Evolutionary conservation across 2,888 invertebrate species (phyloP).

Genomic region (Epirrita christyi): DNA sequence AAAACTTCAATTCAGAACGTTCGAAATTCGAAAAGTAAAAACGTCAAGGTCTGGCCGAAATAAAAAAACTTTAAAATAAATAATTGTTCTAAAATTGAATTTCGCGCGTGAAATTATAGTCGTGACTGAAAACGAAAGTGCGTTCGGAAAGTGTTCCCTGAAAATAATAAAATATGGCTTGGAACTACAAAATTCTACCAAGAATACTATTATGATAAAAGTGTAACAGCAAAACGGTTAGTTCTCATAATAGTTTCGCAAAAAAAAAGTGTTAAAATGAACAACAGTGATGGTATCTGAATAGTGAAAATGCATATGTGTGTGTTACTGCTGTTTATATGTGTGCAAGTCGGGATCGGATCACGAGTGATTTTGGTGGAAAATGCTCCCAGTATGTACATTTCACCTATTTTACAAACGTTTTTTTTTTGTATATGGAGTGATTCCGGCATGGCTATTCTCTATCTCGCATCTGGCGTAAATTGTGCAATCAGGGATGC

Average conservation of each 20-base stretch:
- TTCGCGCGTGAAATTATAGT: slow-evolving; percentile 5
- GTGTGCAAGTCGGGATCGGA: slow-evolving; percentile 60
- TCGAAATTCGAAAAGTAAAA: background rate
- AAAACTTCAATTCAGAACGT: background rate
- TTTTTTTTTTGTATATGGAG: no score
- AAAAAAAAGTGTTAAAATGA: slow-evolving; percentile 28
- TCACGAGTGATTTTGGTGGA: slow-evolving; percentile 77
- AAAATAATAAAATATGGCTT: slow-evolving; percentile 1
- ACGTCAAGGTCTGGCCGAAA: background rate
- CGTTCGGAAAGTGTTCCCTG: slow-evolving; percentile 4
- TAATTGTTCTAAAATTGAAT: slow-evolving; percentile 9
- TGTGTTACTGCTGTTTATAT: slow-evolving; percentile 55
- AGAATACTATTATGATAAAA: slow-evolving; percentile 12
- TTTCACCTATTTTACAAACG: no score
- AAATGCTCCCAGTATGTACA: slow-evolving; percentile 77
- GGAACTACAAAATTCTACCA: background rate
- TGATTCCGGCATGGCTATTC: no score
- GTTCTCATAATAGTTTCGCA: slow-evolving; percentile 18
- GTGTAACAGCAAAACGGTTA: slow-evolving; percentile 7
- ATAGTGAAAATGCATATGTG: slow-evolving; percentile 70
- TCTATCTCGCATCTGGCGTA: no score
- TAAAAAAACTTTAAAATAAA: background rate
- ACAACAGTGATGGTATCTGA: slow-evolving; percentile 46
- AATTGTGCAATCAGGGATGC: no score
- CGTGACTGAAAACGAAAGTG: slow-evolving; percentile 4